Percentiles rank a stretch among this genome's conserved stretches.
Evolutionary conservation across 2,797 vertebrate species (phyloP).

Genomic region (Tenualosa thibaudeaui): DNA sequence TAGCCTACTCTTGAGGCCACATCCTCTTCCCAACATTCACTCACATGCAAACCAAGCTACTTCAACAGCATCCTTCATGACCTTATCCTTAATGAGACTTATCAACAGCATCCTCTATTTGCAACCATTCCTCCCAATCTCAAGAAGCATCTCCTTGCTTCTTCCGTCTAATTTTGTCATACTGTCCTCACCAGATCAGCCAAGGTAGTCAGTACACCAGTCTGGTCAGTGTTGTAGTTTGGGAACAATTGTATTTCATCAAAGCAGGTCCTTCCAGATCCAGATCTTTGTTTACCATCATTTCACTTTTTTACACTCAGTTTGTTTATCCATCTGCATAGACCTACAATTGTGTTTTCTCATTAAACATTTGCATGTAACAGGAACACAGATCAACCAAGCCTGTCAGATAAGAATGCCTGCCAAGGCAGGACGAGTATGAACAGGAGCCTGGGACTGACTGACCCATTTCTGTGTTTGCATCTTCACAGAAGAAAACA

Average conservation of each 20-base stretch:
- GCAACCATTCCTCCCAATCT: neutral
- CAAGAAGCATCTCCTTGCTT: neutral
- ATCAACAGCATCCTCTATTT: neutral
- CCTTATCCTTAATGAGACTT: no score
- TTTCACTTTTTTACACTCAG: neutral
- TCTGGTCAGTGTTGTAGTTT: neutral
- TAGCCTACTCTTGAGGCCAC: neutral
- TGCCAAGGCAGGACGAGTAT: neutral
- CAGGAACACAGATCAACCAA: neutral
- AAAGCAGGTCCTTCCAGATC: neutral
- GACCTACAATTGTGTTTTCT: neutral
- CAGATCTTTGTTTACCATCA: neutral
- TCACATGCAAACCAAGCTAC: neutral
- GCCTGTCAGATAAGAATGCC: neutral
- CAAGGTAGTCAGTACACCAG: neutral
- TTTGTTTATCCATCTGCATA: neutral
- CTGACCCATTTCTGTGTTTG: neutral
- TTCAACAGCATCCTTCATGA: neutral
- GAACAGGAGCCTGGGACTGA: neutral
- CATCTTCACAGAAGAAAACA: constrained; percentile 2
- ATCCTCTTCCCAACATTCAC: neutral
- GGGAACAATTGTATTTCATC: neutral
- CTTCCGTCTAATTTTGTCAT: no score
- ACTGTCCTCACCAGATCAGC: no score
- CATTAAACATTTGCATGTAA: neutral